phyloP scores from a whole-genome alignment of 2,797 vertebrate species.

The Acipenser ruthenus region DNA sequence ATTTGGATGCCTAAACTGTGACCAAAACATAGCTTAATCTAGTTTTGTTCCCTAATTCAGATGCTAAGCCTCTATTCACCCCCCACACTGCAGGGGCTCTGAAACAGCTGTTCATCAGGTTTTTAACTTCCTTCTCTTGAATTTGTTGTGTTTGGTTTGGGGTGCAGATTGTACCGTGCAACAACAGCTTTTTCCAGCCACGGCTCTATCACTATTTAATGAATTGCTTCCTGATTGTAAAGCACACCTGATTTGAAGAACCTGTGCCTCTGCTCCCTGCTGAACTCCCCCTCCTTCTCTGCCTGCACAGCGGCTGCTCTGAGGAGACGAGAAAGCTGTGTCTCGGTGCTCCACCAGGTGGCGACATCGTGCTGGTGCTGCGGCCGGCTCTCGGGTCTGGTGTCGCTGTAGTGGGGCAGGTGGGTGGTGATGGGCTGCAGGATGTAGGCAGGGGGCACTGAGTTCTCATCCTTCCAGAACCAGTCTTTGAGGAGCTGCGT shows the following conservation, averaged over 20 bases:
- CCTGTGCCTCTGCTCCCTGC: constrained; percentile 42
- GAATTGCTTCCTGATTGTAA: background rate
- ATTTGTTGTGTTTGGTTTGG: no score
- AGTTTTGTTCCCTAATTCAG: no score
- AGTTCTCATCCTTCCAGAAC: constrained; percentile 64
- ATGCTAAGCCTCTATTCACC: no score
- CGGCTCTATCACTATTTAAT: no score
- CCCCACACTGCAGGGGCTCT: no score
- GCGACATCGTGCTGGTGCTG: constrained; percentile 30
- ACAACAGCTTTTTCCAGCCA: background rate
- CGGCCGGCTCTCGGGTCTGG: constrained; percentile 32
- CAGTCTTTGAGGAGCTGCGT: constrained; percentile 48
- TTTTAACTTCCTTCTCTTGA: no score
- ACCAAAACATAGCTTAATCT: no score
- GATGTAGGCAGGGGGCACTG: constrained; percentile 59
- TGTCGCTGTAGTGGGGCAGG: constrained; percentile 47
- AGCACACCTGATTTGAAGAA: constrained; percentile 62
- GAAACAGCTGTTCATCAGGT: no score
- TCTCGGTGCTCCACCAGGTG: constrained; percentile 44
- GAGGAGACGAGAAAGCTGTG: constrained; percentile 47
- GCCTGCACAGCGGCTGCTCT: constrained; percentile 48
- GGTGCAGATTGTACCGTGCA: background rate
- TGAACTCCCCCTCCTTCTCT: constrained; percentile 48
- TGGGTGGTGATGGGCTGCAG: constrained; percentile 61
- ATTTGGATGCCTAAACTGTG: no score